Conservation (phyloP, 2,888 invertebrate species). For the Parnassius glacialis region DNA sequence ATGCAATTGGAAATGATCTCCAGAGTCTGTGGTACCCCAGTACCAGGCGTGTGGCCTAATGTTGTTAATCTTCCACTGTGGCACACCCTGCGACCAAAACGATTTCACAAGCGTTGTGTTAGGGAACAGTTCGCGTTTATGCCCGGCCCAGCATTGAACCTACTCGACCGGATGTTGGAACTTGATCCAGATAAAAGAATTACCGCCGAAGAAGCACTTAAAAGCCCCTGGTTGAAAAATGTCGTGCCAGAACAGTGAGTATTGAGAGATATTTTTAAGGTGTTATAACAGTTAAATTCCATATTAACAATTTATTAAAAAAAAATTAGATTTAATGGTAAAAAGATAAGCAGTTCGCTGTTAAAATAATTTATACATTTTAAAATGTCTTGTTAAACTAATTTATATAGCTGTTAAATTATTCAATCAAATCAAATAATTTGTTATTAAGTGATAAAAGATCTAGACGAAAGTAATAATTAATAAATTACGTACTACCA, state of each 20-base stretch:
- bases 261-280: background rate
- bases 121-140: conserved; percentile 96
- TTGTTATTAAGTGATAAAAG: no score
- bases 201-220: conserved; percentile 95
- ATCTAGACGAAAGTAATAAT: no score
- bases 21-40: conserved; percentile 95
- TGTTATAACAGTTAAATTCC: no score
- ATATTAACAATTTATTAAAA: no score
- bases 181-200: conserved; percentile 96
- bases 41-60: conserved; percentile 97
- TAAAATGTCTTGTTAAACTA: no score
- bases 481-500: no score
- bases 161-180: conserved; percentile 97
- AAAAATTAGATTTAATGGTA: no score
- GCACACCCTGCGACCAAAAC: conserved; percentile 94
- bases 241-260: conserved; percentile 94
- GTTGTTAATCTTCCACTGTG: conserved; percentile 96
- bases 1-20: conserved; percentile 97
- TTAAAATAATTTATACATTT: no score
- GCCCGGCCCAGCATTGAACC: conserved; percentile 92
- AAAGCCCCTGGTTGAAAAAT: conserved; percentile 94
- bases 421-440: no score
- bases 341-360: no score
- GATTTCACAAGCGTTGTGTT: conserved; percentile 92
- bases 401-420: no score